Evolutionary conservation across 2,113 vertebrate genomes (phyloP), one percentile per base, ranked within the genome.

Genomic region (Rynchops niger): DNA sequence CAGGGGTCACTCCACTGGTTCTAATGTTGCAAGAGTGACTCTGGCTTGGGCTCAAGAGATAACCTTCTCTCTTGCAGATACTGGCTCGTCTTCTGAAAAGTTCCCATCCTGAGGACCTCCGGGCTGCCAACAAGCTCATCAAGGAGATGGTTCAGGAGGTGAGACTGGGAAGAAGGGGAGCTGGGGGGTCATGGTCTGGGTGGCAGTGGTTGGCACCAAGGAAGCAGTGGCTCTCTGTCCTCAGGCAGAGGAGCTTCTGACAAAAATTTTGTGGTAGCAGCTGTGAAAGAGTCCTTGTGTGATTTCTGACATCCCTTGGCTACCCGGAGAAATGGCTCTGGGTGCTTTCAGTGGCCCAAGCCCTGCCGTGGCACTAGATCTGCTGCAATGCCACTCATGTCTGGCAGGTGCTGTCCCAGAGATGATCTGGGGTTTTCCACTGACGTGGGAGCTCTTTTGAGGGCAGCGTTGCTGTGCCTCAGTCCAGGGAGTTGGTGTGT

Each of bases 71-170:
- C 91, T 97, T 81, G 8, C 94, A 99, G 99, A 99, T 97, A 89
- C 98, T 99, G 97, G 99, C 99, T 62, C 99, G 99, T 80, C 98
- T 99, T 66, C 97, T 99, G 88, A 99, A 99, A 95, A 99, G 99
- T 97, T 98, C 99, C 52, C 99, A 99, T 78, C 99, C 99, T 1
- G 99, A 99, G 96, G 99, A 99, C 96, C 98, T 99, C 56, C 98
- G 99, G 77, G 99, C 99, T 34, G 99, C 99, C 97, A 99, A 99
- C 98, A 99, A 99, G 93, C 99, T 99, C 93, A 99, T 99, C 94
- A 99, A 99, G 98, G 99, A 99, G 98, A 99, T 99, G 99, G 99
- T 99, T 88, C 99, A 99, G 97, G 99, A 99, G 99, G 99, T 99
- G 88, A 73, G 52, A 36, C 71, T 40, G 45, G 69, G 82, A 61